Conservation (phyloP, 2,888 invertebrate species). For the Patella ulyssiponensis region DNA sequence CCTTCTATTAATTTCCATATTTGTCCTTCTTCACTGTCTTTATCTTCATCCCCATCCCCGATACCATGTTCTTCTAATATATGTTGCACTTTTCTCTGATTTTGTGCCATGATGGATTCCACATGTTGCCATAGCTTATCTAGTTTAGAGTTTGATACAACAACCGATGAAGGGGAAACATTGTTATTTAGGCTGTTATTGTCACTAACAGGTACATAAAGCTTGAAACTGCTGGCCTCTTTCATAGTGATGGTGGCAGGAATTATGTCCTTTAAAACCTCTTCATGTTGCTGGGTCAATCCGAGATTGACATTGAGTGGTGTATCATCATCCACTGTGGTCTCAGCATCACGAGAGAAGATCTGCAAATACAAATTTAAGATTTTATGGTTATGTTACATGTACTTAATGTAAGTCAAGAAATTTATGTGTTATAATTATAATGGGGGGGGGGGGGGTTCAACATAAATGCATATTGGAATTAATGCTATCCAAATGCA, state of each 20-base stretch:
- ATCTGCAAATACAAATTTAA: constrained; percentile 42
- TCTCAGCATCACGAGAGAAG: constrained; percentile 56
- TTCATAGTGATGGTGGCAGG: constrained; percentile 10
- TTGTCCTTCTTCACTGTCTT: constrained; percentile 59
- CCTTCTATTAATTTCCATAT: constrained; percentile 61
- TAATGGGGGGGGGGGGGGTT: no score
- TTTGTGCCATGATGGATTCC: constrained; percentile 53
- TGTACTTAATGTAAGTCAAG: no score
- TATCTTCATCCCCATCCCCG: constrained; percentile 53
- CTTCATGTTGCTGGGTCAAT: constrained; percentile 1
- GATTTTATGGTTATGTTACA: no score
- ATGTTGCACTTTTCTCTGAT: constrained; percentile 42
- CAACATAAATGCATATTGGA: no score
- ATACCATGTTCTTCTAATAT: constrained; percentile 58
- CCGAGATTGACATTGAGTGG: constrained; percentile 6
- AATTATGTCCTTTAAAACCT: constrained; percentile 1
- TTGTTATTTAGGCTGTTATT: constrained; percentile 10
- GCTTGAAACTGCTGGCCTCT: constrained; percentile 16
- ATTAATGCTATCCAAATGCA: no score
- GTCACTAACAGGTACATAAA: constrained; percentile 15
- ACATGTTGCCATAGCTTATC: constrained; percentile 52
- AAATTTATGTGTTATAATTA: no score
- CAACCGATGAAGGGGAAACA: constrained; percentile 10
- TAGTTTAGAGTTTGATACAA: constrained; percentile 29
- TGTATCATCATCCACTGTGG: constrained; percentile 33